These are phyloP conservation scores for Epistrophe grossulariae DNA, from an alignment of 2,888 invertebrate species.

Conservation along the genomic window DNA sequence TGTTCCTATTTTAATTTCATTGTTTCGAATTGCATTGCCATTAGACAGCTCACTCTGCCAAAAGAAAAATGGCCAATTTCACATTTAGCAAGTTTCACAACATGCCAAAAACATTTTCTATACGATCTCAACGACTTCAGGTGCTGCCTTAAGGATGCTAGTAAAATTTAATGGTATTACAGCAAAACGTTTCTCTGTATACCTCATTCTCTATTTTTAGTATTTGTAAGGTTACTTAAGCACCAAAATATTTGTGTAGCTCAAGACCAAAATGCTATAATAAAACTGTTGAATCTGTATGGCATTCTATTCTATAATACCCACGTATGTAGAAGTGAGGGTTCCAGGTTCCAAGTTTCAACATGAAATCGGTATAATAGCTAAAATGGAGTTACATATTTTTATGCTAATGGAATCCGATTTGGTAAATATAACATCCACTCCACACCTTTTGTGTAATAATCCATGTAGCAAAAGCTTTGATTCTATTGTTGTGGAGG, in stretches of 20 bases:
- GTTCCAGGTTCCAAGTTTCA: conserved; percentile 3
- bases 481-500: conserved; percentile 32
- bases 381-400: conserved; percentile 53
- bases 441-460: conserved; percentile 24
- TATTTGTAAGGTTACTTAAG: conserved; percentile 4
- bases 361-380: conserved; percentile 24
- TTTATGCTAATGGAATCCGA: conserved; percentile 66
- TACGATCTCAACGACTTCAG: conserved; percentile 52
- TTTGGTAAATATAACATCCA: conserved; percentile 38
- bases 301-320: background rate
- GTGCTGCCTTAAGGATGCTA: conserved; percentile 51
- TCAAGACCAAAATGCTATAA: conserved; percentile 50
- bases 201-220: background rate
- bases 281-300: conserved; percentile 61
- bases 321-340: background rate
- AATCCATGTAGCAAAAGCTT: conserved; percentile 22
- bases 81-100: conserved; percentile 30
- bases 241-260: conserved; percentile 11
- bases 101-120: conserved; percentile 35
- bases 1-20: conserved; percentile 51
- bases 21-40: conserved; percentile 42
- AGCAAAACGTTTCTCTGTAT: conserved; percentile 21
- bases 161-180: conserved; percentile 50
- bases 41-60: conserved; percentile 37
- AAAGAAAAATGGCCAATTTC: conserved; percentile 37